phyloP scores from a whole-genome alignment of 2,888 invertebrate genomes.

The Calliphora vomitoria region DNA sequence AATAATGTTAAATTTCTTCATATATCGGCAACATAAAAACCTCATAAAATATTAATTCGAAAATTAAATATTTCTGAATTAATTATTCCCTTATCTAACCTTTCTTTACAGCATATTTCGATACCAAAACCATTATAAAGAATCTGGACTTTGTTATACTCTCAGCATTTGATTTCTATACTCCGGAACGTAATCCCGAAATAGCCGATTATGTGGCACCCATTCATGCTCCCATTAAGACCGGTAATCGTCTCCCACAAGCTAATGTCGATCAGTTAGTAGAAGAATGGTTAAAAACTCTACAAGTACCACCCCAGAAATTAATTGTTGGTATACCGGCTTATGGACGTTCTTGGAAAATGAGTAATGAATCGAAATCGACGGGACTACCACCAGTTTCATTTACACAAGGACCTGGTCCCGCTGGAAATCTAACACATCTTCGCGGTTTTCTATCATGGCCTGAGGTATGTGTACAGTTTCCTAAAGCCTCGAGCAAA shows the following conservation, averaged over 20 bases:
- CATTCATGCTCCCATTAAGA: conserved; percentile 85
- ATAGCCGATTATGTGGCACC: conserved; percentile 92
- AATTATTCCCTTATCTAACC: conserved; percentile 76
- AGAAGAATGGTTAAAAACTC: conserved; percentile 86
- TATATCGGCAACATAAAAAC: too few species aligned
- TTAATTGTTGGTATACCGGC: conserved; percentile 90
- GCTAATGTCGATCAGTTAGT: conserved; percentile 89
- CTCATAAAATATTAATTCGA: too few species aligned
- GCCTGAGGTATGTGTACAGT: conserved; percentile 90
- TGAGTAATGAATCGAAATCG: conserved; percentile 89
- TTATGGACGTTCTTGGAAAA: conserved; percentile 91
- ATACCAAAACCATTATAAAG: conserved; percentile 89
- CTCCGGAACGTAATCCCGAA: conserved; percentile 90
- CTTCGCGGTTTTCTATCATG: conserved; percentile 90
- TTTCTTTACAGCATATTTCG: conserved; percentile 88
- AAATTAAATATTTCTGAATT: too few species aligned
- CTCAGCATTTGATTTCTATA: conserved; percentile 91
- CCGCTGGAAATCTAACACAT: conserved; percentile 89
- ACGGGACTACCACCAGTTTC: conserved; percentile 91
- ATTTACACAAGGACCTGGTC: conserved; percentile 89
- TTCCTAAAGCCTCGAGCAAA: conserved; percentile 79
- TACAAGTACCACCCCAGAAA: conserved; percentile 88
- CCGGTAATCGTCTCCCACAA: conserved; percentile 87
- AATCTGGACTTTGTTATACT: conserved; percentile 92
- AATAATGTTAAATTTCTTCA: too few species aligned